Base-by-base conservation (phyloP, 1,140 invertebrate genomes). In the Aphidius gifuensis region DNA sequence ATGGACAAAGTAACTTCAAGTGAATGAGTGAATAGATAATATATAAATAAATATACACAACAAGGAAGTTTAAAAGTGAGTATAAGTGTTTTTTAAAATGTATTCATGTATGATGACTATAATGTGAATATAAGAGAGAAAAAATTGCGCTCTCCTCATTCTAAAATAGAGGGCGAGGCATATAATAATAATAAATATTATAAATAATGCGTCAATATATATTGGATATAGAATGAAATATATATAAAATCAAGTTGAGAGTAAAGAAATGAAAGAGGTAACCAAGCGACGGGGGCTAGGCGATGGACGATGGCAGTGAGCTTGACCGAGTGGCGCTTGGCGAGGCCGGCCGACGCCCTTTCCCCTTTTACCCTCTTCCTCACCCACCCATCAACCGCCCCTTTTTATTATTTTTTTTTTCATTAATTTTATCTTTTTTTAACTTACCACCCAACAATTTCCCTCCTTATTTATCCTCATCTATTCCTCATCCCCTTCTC, bases 291-390 rank as follows among this genome's bases (percentile, higher is more conserved):
- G 60, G 23, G 4, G 60, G 61, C 70, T 73, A 68, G 68, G 61
- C 66, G 66, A 67, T 67, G 64, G 63, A 74, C 66, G 73, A 74
- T 75, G 73, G 73, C 72, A 75, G 72, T 75, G 73, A 75, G 73
- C 73, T 75, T 75, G 73, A 75, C 73, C 73, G 72, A 75, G 73
- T 75, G 73, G 73, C 73, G 73, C 73, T 75, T 72, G 72, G 71
- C 72, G 73, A 75, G 72, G 73, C 73, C 72, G 73, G 72, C 72
- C 71, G 72, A 74, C 72, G 73, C 73, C 73, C 71, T 74, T 74
- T 68, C 70, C 70, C 58, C 11, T 47, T 21, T 58, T 46, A 39
- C 63, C 42, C 51, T 42, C 39, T 46, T 43, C 53, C 53, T 57
- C 61, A 9, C 39, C 21, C 44, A 16, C n/a, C 23, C 23, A 32